These are phyloP conservation scores for Drosophila birchii DNA, from an alignment of 2,888 invertebrate species.

Conservation along the genomic window DNA sequence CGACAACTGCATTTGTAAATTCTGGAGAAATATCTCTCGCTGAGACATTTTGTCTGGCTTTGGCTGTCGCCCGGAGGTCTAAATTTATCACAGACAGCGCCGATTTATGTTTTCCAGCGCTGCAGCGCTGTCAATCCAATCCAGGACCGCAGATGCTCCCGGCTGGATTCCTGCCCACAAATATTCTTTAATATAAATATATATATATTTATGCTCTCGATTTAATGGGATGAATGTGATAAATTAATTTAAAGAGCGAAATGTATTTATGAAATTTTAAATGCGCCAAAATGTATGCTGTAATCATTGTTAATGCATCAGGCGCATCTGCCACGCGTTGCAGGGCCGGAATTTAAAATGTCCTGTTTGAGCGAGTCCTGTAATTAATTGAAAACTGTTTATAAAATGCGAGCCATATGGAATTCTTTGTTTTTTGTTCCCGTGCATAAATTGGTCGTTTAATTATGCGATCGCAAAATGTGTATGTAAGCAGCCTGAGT, in stretches of 20 bases:
- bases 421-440: conserved; percentile 24
- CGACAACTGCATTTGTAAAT: conserved; percentile 34
- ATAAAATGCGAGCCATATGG: conserved; percentile 29
- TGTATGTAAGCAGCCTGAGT: not conserved
- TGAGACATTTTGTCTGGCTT: conserved; percentile 52
- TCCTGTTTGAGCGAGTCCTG: conserved; percentile 36
- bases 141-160: conserved; percentile 5
- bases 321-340: conserved; percentile 26
- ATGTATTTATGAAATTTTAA: conserved; percentile 42
- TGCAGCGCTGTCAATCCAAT: conserved; percentile 36
- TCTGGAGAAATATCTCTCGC: conserved; percentile 35
- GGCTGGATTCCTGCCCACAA: not conserved
- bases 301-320: conserved; percentile 49
- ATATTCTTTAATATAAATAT: conserved; percentile 6
- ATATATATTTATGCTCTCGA: not conserved
- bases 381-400: conserved; percentile 68
- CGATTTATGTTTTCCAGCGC: conserved; percentile 47
- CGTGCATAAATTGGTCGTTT: conserved; percentile 41
- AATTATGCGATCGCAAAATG: conserved; percentile 32
- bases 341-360: conserved; percentile 34
- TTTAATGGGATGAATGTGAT: conserved; percentile 11
- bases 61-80: conserved; percentile 46
- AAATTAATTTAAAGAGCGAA: conserved; percentile 25
- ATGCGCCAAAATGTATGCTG: conserved; percentile 34
- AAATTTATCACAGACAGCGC: conserved; percentile 61